Evolutionary conservation across 23 tunicate species (phyloP), one percentile per base, ranked within the genome.

Genomic region (Aplidium turbinatum): DNA sequence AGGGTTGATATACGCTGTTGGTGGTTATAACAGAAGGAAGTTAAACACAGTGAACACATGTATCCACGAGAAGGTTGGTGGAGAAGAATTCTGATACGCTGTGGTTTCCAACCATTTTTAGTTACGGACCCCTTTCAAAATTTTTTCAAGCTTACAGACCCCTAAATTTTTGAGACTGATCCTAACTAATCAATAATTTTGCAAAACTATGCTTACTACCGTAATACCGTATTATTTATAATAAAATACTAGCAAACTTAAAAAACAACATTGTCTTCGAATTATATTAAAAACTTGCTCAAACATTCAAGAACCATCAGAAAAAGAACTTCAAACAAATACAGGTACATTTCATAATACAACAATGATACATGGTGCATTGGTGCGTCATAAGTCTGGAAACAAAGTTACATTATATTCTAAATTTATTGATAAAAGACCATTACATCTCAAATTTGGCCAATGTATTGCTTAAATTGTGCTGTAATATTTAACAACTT

Each of bases 301-400:
- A 42, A 42, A 42, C 50, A 42, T 42, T 42, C 50, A 42, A 9
- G 50, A 42, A 42, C 50, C 50, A 42, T 42, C 50, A 42, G 50
- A 42, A 42, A 42, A 42, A 42, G 50, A 42, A 42, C 50, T 42
- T 42, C 50, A 42, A 42, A 42, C 50, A 16, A 42, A 42, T 42
- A 42, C 50, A 42, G 50, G 11, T 42, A 42, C 16, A 42, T 42
- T 42, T 42, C 16, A 42, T 42, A 42, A 42, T 9, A 42, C 16
- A 16, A 42, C 11, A 42, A 42, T 42, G 50, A 42, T 42, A 42
- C 50, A 42, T 9, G 50, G 50, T n/a, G n/a, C n/a, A n/a, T n/a
- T n/a, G n/a, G n/a, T 42, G 50, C 50, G 50, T 42, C 50, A 42
- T 42, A 42, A 42, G 50, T 42, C 50, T 42, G 50, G 50, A 42